These are phyloP conservation scores for Lethenteron camtschaticum DNA, from an alignment of 2,113 vertebrate species.

Conservation along the genomic window DNA sequence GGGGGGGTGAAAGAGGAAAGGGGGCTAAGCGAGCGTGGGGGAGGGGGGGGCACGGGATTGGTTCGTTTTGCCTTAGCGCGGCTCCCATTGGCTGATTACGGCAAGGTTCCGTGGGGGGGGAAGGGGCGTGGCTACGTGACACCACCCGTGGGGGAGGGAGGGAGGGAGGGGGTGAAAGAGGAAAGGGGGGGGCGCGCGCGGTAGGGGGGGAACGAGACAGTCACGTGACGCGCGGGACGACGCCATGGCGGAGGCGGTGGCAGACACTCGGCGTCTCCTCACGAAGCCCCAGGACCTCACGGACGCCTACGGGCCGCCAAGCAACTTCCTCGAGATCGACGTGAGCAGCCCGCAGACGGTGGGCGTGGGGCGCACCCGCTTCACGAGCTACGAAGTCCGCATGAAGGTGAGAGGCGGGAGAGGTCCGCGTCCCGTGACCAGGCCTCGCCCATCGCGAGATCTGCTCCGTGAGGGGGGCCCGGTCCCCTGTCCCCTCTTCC, in stretches of 20 bases:
- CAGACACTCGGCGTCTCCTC: constrained; percentile 81
- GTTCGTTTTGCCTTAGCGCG: too few species aligned
- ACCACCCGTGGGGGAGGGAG: too few species aligned
- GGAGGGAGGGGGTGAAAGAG: too few species aligned
- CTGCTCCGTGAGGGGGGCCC: not conserved
- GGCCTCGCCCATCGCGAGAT: not conserved
- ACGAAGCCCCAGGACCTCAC: constrained; percentile 85
- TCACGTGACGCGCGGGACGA: too few species aligned
- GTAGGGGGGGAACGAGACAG: too few species aligned
- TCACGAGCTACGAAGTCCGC: constrained; percentile 82
- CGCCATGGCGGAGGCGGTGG: constrained; percentile 44
- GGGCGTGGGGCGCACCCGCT: constrained; percentile 67
- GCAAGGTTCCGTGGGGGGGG: too few species aligned
- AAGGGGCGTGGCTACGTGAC: too few species aligned
- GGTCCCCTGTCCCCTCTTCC: not conserved
- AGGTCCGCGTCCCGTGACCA: not conserved
- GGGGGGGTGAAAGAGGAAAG: too few species aligned
- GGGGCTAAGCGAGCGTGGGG: too few species aligned
- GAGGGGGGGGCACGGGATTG: too few species aligned
- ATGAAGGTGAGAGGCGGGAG: constrained; percentile 48
- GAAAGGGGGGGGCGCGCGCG: too few species aligned
- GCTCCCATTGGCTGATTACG: too few species aligned
- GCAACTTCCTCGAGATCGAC: constrained; percentile 95
- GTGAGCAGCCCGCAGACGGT: constrained; percentile 83
- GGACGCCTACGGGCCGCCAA: constrained; percentile 89